A percentile compares a stretch with the other conserved stretches of the same genome.
These are phyloP conservation scores for Popillia japonica DNA, from an alignment of 1,140 invertebrate genomes.

Conservation along the genomic window DNA sequence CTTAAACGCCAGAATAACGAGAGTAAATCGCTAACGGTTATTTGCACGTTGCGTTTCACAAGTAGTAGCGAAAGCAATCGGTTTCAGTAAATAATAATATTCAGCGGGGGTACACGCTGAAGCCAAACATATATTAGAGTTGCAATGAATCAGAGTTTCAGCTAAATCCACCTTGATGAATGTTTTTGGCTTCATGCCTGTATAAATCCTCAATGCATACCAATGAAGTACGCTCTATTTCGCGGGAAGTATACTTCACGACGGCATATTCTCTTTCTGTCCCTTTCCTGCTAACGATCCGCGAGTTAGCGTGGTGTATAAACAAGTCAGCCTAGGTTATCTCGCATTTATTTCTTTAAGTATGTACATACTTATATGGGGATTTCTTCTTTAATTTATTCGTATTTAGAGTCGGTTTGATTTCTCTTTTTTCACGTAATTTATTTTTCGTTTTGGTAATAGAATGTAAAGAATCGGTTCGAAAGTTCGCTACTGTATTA, in stretches of 20 bases:
- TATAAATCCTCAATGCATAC: constrained; percentile 62
- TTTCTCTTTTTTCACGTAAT: neutral
- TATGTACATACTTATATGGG: too few relatives aligned
- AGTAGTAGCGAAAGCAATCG: constrained; percentile 54
- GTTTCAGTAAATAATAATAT: constrained; percentile 58
- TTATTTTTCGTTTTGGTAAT: neutral
- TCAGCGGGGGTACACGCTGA: constrained; percentile 54
- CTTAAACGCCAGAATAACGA: neutral
- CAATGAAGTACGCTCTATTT: constrained; percentile 59
- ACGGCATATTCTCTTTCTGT: neutral
- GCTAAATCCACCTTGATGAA: constrained; percentile 62
- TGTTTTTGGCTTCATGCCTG: constrained; percentile 61
- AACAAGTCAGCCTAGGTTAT: neutral
- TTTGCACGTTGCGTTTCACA: constrained; percentile 18
- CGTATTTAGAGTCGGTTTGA: neutral
- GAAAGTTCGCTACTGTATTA: neutral
- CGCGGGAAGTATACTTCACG: constrained; percentile 6
- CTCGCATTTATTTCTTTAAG: constrained; percentile 9
- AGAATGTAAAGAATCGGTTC: neutral
- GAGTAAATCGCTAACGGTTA: constrained; percentile 20
- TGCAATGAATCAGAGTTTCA: constrained; percentile 61
- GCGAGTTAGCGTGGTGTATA: neutral
- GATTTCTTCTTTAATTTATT: constrained; percentile 14
- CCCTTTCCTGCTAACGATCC: neutral
- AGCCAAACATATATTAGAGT: constrained; percentile 59